Base-by-base conservation (phyloP, 2,888 invertebrate genomes). In the Octodonta nipae region DNA sequence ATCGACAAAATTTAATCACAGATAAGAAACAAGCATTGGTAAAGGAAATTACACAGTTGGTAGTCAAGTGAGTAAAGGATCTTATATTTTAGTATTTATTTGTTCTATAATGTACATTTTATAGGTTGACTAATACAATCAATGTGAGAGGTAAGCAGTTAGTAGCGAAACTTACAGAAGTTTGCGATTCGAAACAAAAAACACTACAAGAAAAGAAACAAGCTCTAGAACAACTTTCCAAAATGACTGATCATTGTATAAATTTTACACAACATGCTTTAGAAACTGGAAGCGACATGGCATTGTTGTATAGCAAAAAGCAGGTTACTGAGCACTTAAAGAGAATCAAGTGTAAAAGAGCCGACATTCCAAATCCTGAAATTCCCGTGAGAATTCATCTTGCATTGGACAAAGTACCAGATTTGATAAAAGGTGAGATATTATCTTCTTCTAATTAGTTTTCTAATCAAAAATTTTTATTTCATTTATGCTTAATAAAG, bases 361-460 rank as follows among this genome's bases (percentile, higher is more conserved):
- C 85, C 2, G 85, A 86, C 64, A 85, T 86, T 56, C 86, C 86
- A 43, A 86, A 86, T 69, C 86, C 86, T 11, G 85, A 86, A 65
- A 83, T 86, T 46, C 85, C 85, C 17, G 84, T 86, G 43, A 70
- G 85, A 51, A 84, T 86, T 58, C 74, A 78, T 57, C 68, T 85
- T 36, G 76, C 78, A 17, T 65, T 84, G 41, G 84, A 84, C 58
- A 83, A 83, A 66, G 75, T 85, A 49, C 75, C 80, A 30, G 85
- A 85, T 55, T 67, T 85, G 34, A 70, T 82, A 47, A 77, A 81
- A 67, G 80, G 80, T 80, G 49, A 43, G 44, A 12, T 11, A 26
- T 7, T 28, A 11, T 22, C 4, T 22, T 12, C 12, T 28, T 28
- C 13, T 28, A 3, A 14, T 13, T n/a, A 28, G 15, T 5, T 14